Conservation (phyloP, 1,140 invertebrate species). For the Aporrectodea caliginosa region DNA sequence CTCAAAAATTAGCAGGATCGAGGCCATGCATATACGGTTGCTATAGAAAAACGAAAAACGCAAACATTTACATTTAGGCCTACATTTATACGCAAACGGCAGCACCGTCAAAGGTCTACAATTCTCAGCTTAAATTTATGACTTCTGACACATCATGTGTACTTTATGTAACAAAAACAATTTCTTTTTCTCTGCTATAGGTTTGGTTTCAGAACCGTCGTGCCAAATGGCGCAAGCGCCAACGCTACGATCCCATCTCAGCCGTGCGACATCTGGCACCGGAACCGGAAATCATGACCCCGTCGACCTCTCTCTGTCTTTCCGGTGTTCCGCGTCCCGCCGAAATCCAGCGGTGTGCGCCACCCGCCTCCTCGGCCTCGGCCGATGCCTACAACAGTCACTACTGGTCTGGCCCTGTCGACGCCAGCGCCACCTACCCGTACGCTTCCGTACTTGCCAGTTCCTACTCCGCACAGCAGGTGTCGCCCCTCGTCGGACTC, state of each 20-base stretch:
- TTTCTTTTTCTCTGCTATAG: conserved; percentile 35
- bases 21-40: no score
- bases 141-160: no score
- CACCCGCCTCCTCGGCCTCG: background rate
- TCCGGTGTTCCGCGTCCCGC: no score
- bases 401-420: background rate
- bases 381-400: background rate
- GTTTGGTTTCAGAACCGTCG: conserved; percentile 98
- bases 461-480: background rate
- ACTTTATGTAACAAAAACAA: no score
- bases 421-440: background rate
- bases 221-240: conserved; percentile 87
- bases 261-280: background rate
- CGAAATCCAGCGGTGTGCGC: no score
- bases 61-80: no score
- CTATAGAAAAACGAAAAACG: no score
- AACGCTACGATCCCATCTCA: background rate
- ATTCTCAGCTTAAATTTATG: no score
- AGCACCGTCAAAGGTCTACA: no score
- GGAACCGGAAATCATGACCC: background rate
- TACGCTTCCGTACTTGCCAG: background rate
- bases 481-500: background rate
- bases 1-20: no score
- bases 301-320: background rate
- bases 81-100: no score